These are phyloP conservation scores for Propithecus coquereli DNA, from an alignment of 2,113 vertebrate genomes.

Conservation along the genomic window DNA sequence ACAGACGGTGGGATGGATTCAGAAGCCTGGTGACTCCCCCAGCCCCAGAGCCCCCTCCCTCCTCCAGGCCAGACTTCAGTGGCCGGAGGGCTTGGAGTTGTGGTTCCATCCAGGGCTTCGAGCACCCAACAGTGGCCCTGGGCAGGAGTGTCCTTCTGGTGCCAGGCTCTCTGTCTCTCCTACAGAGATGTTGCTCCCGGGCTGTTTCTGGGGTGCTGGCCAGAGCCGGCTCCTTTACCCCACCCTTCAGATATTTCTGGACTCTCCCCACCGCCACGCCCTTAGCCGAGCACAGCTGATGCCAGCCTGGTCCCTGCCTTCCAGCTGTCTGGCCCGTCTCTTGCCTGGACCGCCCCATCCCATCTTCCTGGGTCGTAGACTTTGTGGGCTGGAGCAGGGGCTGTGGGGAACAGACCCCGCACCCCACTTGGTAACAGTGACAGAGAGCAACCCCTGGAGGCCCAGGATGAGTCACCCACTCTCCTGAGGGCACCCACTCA, in stretches of 20 bases:
- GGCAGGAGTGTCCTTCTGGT: neutral
- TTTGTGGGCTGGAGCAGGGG: neutral
- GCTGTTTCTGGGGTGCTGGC: constrained; percentile 21
- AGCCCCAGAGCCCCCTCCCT: neutral
- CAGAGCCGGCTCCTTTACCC: constrained; percentile 13
- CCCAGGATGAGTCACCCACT: neutral
- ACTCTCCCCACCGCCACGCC: neutral
- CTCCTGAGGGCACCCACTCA: neutral
- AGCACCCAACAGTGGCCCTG: neutral
- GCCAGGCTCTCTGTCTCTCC: neutral
- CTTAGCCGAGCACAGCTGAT: constrained; percentile 17
- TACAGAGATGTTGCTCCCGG: neutral
- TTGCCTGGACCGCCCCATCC: neutral
- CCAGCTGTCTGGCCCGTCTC: neutral
- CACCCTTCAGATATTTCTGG: constrained; percentile 65
- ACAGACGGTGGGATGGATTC: neutral
- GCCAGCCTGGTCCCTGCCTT: neutral
- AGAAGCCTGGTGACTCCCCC: neutral
- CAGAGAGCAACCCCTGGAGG: neutral
- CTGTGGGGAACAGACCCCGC: neutral
- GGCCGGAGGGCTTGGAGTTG: neutral
- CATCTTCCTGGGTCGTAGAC: neutral
- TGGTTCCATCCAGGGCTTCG: neutral
- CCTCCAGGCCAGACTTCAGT: neutral
- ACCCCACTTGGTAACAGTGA: too few species aligned